A percentile compares a stretch with the other conserved stretches of the same genome.
Evolutionary conservation across 2,888 invertebrate genomes (phyloP).

Genomic region (Meandrusa payeni): DNA sequence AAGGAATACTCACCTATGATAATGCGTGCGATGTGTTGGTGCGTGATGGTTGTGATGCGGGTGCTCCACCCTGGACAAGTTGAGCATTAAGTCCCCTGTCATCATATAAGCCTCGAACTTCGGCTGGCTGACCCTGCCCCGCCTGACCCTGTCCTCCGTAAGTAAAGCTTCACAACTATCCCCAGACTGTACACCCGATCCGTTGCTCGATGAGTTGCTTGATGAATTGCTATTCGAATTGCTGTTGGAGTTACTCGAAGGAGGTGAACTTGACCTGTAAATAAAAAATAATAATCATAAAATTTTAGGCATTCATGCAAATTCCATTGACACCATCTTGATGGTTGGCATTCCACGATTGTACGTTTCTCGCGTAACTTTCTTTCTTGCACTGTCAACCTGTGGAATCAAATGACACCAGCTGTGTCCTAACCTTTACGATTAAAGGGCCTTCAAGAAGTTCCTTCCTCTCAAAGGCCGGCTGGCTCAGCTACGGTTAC

Average conservation of each 20-base stretch:
- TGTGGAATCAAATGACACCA: background rate
- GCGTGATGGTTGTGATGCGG: conserved; percentile 78
- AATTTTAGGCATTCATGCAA: no score
- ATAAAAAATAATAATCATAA: background rate
- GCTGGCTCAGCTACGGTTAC: no score
- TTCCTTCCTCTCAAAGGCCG: no score
- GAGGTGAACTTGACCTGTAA: conserved; percentile 60
- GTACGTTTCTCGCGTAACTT: no score
- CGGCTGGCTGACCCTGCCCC: conserved; percentile 60
- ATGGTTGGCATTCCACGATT: no score
- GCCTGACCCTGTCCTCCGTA: conserved; percentile 58
- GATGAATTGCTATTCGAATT: conserved; percentile 68
- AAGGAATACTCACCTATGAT: conserved; percentile 63
- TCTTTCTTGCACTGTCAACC: no score
- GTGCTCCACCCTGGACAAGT: conserved; percentile 91
- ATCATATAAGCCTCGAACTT: conserved; percentile 98
- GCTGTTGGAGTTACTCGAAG: conserved; percentile 59
- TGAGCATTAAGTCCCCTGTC: conserved; percentile 98
- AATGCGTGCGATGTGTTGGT: conserved; percentile 71
- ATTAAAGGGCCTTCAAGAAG: no score
- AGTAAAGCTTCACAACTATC: conserved; percentile 72
- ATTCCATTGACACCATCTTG: no score
- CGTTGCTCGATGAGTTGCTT: conserved; percentile 69
- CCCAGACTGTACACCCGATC: conserved; percentile 76
- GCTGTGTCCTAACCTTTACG: no score